phyloP scores from a whole-genome alignment of 2,888 invertebrate species.

The Habroteleia sp. region DNA sequence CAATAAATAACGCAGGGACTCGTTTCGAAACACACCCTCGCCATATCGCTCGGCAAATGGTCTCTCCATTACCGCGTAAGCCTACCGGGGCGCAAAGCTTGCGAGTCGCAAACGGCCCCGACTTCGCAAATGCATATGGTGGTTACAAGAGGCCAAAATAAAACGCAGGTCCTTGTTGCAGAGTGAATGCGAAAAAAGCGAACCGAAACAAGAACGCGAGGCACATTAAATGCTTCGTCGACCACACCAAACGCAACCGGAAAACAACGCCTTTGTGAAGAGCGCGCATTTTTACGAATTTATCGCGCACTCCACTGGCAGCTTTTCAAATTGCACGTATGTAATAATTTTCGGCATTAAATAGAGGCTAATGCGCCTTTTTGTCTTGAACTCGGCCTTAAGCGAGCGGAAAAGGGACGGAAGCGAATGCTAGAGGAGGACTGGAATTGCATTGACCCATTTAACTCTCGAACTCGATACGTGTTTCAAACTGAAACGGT shows the following conservation, averaged over 20 bases:
- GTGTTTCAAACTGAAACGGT: too few species aligned
- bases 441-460: constrained; percentile 11
- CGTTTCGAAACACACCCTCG: constrained; percentile 20
- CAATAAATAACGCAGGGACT: constrained; percentile 38
- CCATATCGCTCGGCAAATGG: constrained; percentile 10
- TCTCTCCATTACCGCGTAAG: constrained; percentile 25
- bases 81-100: constrained; percentile 42
- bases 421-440: neutral
- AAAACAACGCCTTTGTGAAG: constrained; percentile 19
- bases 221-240: constrained; percentile 27
- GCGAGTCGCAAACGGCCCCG: constrained; percentile 23
- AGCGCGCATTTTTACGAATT: constrained; percentile 6
- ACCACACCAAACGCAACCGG: constrained; percentile 3
- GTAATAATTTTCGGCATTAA: constrained; percentile 16
- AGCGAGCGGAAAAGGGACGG: neutral
- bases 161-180: constrained; percentile 32
- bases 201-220: constrained; percentile 26
- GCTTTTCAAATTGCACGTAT: constrained; percentile 1
- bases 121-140: constrained; percentile 22
- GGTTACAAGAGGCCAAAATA: constrained; percentile 30
- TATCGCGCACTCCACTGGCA: neutral
- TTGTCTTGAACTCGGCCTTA: neutral
- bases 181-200: constrained; percentile 21
- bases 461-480: neutral
- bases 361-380: constrained; percentile 23